Percentiles rank a stretch among this genome's conserved stretches.
Evolutionary conservation across 2,888 invertebrate genomes (phyloP).

Genomic region (Unio delphinus): DNA sequence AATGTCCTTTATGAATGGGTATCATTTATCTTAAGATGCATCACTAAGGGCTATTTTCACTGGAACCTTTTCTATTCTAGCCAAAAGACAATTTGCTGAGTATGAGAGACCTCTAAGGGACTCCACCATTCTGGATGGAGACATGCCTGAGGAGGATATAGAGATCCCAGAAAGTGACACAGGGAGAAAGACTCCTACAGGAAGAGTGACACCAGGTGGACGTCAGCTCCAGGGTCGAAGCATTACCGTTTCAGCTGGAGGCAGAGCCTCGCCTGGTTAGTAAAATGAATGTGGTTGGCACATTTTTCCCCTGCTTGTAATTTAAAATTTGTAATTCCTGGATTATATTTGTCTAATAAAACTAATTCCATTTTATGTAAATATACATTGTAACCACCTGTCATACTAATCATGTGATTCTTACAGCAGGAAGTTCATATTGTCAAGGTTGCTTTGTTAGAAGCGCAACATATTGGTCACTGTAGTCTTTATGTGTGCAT

Average conservation of each 20-base stretch:
- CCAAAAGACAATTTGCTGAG: slow-evolving; percentile 7
- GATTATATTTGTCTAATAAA: no score
- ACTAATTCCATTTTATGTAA: no score
- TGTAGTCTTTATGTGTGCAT: no score
- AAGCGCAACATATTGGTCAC: no score
- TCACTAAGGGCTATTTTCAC: no score
- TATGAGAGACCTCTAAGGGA: slow-evolving; percentile 25
- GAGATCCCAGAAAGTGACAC: slow-evolving; percentile 5
- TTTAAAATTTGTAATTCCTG: neutral
- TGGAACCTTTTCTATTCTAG: no score
- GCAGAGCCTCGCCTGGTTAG: slow-evolving; percentile 42
- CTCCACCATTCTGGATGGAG: slow-evolving; percentile 7
- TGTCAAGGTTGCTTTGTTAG: no score
- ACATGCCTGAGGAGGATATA: neutral
- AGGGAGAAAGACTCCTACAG: slow-evolving; percentile 21
- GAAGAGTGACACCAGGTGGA: slow-evolving; percentile 30
- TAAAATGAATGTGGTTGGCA: neutral
- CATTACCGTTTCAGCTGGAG: slow-evolving; percentile 30
- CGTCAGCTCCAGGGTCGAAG: slow-evolving; percentile 25
- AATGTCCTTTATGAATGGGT: no score
- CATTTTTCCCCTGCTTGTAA: neutral
- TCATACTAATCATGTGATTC: no score
- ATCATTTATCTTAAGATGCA: no score
- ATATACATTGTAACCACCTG: no score
- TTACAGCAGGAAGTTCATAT: no score